Evolutionary conservation across 2,888 invertebrate genomes (phyloP).

Genomic region (Subacronicta megacephala): DNA sequence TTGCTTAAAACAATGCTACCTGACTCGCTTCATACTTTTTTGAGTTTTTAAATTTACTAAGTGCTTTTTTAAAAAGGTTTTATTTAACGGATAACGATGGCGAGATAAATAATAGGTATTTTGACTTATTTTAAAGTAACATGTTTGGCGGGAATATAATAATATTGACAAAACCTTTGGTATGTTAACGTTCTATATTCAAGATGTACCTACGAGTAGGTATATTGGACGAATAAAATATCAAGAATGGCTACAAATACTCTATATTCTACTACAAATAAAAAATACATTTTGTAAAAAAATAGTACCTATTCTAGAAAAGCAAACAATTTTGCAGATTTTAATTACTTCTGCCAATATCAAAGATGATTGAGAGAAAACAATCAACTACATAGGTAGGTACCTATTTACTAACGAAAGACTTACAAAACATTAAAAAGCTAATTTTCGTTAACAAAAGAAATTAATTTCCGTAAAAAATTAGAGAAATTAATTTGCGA

Average conservation of each 20-base stretch:
- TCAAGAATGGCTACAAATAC: no score
- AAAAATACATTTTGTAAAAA: no score
- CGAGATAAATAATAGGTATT: no score
- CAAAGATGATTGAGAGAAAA: conserved; percentile 5
- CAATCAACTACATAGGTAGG: conserved; percentile 1
- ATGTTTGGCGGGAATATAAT: no score
- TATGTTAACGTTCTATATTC: no score
- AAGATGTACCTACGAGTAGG: no score
- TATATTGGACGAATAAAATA: no score
- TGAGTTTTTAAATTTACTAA: conserved; percentile 27
- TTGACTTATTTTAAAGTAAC: no score
- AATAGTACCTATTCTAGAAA: no score
- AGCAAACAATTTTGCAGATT: no score
- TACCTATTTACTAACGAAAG: conserved; percentile 11
- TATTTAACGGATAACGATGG: not conserved
- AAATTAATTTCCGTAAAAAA: conserved; percentile 46
- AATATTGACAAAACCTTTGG: no score
- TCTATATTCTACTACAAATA: no score
- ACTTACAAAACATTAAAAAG: conserved; percentile 23
- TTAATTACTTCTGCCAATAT: not conserved
- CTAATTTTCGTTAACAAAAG: conserved; percentile 41
- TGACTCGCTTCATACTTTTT: conserved; percentile 38
- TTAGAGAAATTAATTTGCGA: conserved; percentile 40
- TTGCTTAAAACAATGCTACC: conserved; percentile 57
- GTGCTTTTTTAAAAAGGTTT: conserved; percentile 11